Conservation (phyloP, 1,140 invertebrate genomes). For the Drosophila erecta region DNA sequence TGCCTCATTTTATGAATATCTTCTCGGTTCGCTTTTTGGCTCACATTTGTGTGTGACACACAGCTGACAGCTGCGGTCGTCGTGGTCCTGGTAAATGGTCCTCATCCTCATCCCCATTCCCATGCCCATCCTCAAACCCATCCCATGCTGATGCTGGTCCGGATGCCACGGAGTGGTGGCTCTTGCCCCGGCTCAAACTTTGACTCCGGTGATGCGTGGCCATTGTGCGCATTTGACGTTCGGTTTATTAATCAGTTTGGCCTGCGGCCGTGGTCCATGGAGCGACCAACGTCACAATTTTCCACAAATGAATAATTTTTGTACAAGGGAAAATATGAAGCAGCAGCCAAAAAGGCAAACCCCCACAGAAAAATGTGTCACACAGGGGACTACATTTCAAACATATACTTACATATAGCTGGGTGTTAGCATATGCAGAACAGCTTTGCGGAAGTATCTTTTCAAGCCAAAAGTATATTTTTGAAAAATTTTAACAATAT, state of each 20-base stretch:
- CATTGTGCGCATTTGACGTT: slow-evolving; percentile 83
- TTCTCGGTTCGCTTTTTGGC: not conserved
- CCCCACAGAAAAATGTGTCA: slow-evolving; percentile 47
- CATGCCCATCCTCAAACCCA: not conserved
- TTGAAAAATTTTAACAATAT: no score
- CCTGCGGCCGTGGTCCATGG: slow-evolving; percentile 55
- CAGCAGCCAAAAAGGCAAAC: slow-evolving; percentile 53
- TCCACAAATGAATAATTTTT: slow-evolving; percentile 81
- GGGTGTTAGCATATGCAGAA: not conserved
- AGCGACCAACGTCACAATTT: slow-evolving; percentile 62
- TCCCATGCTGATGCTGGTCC: slow-evolving; percentile 6
- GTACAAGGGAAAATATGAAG: slow-evolving; percentile 48
- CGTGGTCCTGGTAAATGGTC: slow-evolving; percentile 43
- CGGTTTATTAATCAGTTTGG: slow-evolving; percentile 85
- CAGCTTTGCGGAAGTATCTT: not conserved
- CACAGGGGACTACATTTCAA: slow-evolving; percentile 32
- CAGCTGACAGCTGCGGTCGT: slow-evolving; percentile 78
- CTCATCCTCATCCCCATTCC: not conserved
- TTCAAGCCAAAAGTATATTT: no score
- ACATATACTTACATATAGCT: not conserved
- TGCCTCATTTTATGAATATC: slow-evolving; percentile 25
- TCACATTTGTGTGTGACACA: slow-evolving; percentile 73
- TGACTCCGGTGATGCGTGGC: slow-evolving; percentile 66
- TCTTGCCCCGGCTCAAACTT: slow-evolving; percentile 35
- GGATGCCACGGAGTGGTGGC: slow-evolving; percentile 47